Evolutionary conservation across 2,797 vertebrate species (phyloP).

Genomic region (Trichosurus vulpecula): DNA sequence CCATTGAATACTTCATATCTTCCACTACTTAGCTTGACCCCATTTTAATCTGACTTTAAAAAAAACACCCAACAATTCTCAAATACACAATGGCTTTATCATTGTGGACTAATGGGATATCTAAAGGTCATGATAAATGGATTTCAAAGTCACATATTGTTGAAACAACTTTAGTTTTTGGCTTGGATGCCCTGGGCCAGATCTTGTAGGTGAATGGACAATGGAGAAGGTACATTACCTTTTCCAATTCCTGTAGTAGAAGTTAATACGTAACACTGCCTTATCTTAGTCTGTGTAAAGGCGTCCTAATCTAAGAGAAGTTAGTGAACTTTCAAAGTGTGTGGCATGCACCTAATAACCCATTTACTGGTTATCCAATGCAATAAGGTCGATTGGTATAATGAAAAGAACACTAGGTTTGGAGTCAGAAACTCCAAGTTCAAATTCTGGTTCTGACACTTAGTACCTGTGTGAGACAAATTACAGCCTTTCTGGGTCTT

Average conservation of each 20-base stretch:
- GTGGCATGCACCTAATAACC: neutral
- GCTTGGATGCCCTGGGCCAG: neutral
- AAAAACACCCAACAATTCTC: constrained; percentile 22
- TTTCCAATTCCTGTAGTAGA: neutral
- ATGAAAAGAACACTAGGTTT: neutral
- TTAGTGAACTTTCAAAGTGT: neutral
- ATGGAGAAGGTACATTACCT: neutral
- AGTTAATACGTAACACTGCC: neutral
- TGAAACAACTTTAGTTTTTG: constrained; percentile 2
- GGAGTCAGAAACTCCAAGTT: neutral
- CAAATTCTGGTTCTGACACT: neutral
- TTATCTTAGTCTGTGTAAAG: neutral
- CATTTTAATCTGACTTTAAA: constrained; percentile 39
- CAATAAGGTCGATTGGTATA: neutral
- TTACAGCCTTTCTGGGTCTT: neutral
- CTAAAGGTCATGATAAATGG: constrained; percentile 32
- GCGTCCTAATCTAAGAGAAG: neutral
- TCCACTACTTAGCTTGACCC: constrained; percentile 40
- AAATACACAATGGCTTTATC: constrained; percentile 39
- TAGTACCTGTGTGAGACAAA: neutral
- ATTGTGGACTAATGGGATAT: constrained; percentile 27
- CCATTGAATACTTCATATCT: neutral
- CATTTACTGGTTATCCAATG: neutral
- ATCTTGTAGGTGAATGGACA: neutral
- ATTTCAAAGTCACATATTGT: constrained; percentile 17